Percentiles rank a stretch among this genome's conserved stretches.
phyloP scores from a whole-genome alignment of 35 echinoderm and acorn worm genomes.

The Holothuria glaberrima region DNA sequence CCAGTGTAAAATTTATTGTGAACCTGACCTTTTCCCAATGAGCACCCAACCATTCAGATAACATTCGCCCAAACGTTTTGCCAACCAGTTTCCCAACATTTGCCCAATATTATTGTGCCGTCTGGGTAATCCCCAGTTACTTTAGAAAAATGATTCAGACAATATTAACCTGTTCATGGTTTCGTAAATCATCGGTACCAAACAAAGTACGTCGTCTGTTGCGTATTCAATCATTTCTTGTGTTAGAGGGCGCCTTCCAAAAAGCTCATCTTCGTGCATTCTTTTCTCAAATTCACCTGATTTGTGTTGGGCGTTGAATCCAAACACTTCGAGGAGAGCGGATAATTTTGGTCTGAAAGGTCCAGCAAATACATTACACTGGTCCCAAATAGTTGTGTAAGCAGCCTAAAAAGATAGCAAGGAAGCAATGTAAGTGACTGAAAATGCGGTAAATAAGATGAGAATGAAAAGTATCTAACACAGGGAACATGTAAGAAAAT shows the following conservation, averaged over 20 bases:
- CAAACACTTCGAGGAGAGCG: neutral
- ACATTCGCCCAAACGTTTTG: no score
- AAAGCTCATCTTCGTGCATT: slow-evolving; percentile 5
- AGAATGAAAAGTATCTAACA: no score
- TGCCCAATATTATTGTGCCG: no score
- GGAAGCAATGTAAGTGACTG: no score
- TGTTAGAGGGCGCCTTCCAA: slow-evolving; percentile 21
- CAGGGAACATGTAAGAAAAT: no score
- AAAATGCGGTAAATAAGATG: no score
- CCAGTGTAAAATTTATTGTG: no score
- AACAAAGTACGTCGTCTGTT: slow-evolving; percentile 17
- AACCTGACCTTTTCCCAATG: no score
- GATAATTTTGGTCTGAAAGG: slow-evolving; percentile 21
- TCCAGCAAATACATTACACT: slow-evolving; percentile 7
- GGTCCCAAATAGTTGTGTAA: slow-evolving; percentile 42
- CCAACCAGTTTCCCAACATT: no score
- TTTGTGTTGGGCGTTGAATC: neutral
- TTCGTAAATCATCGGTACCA: slow-evolving; percentile 31
- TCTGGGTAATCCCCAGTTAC: no score
- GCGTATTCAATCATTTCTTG: slow-evolving; percentile 30
- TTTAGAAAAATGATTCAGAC: no score
- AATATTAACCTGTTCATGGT: slow-evolving; percentile 44
- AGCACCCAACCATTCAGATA: no score
- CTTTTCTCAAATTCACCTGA: slow-evolving; percentile 5
- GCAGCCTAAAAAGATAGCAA: neutral